Base-by-base conservation (phyloP, 2,888 invertebrate species). In the Gonocerus acuteangulatus region DNA sequence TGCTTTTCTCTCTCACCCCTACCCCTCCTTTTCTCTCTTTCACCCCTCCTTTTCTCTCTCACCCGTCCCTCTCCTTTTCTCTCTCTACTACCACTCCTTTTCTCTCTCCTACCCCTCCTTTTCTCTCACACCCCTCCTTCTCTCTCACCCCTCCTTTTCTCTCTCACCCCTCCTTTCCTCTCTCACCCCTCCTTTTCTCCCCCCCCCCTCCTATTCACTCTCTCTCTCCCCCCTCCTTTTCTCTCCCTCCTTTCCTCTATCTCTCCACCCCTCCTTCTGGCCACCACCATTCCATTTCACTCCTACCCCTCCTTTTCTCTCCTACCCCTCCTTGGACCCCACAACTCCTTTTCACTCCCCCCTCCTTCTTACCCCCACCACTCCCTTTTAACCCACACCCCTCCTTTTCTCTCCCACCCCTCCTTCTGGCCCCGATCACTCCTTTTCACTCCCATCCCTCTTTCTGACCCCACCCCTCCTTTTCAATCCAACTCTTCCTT, bases 141-240 rank as follows among this genome's bases (percentile, higher is more conserved):
- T 45, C 45, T 45, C 16, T n/a, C 2, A 15, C 18, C 45, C 18
- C 18, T 42, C 42, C n/a, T n/a, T 42, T n/a, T 42, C 42, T 42
- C 42, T 42, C n/a, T n/a, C n/a, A 4, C n/a, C 42, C n/a, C 42
- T 42, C 42, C n/a, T n/a, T 42, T n/a, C n/a, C 42, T 42, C 42
- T 42, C 42, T 13, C n/a, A 3, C n/a, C 16, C n/a, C 16, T 15
- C 16, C n/a, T 13, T 15, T 13, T 15, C 16, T 15, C 16, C n/a
- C 16, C n/a, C 16, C n/a, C 16, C n/a, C n/a, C n/a, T n/a, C n/a
- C n/a, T n/a, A n/a, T n/a, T n/a, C n/a, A n/a, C 19, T 16, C 19
- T 2, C 19, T 16, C 19, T 16, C 9, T 19, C 19, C 9, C 19
- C 1, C 9, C 18, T 9, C 18, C 9, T 19, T 45, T 9, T 45